These are phyloP conservation scores for Lasioglossum morio DNA, from an alignment of 2,888 invertebrate species.

Conservation along the genomic window DNA sequence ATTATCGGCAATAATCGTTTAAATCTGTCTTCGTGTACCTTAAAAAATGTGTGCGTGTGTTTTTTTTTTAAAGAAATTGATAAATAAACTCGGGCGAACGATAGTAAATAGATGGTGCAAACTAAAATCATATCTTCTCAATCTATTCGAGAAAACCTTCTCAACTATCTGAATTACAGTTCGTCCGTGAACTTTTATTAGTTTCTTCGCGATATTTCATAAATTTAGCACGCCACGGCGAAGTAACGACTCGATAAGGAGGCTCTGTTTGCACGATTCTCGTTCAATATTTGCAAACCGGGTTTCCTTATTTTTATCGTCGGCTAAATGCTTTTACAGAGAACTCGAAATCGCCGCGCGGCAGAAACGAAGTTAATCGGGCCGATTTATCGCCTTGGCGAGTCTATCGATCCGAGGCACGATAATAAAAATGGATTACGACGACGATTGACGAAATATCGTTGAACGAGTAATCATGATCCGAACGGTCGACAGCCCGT, in stretches of 20 bases:
- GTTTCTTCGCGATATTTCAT: neutral
- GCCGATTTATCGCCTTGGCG: neutral
- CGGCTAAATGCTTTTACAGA: neutral
- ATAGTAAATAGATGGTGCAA: neutral
- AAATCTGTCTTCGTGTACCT: neutral
- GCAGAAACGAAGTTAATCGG: neutral
- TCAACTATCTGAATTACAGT: neutral
- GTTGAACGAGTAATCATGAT: slow-evolving; percentile 4
- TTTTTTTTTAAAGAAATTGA: too few relatives aligned
- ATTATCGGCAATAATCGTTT: neutral
- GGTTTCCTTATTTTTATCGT: neutral
- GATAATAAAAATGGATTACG: slow-evolving; percentile 18
- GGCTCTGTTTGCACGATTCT: neutral
- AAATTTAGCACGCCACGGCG: neutral
- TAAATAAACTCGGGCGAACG: neutral
- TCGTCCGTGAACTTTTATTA: neutral
- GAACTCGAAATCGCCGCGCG: neutral
- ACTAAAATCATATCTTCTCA: neutral
- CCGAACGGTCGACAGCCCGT: neutral
- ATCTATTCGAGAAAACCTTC: neutral
- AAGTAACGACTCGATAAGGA: neutral
- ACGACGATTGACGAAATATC: slow-evolving; percentile 3
- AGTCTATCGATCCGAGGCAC: neutral
- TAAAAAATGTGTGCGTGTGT: neutral
- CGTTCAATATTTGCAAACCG: neutral